Conservation (phyloP, 2,888 invertebrate species). For the Agrochola litura region DNA sequence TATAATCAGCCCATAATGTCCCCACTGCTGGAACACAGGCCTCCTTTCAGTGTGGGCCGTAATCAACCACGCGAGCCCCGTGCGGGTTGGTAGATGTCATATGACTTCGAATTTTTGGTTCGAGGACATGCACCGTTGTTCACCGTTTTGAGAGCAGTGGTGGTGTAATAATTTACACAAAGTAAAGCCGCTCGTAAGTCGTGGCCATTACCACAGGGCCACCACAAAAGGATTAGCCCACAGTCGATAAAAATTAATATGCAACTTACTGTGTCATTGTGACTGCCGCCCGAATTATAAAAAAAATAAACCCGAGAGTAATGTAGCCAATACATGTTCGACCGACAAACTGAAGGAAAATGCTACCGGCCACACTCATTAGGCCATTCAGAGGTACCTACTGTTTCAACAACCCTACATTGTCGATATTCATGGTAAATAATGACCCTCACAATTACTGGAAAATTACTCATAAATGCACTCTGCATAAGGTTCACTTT, state of each 20-base stretch:
- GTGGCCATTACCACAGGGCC: too few relatives aligned
- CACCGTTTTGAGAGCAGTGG: too few relatives aligned
- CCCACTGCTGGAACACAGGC: too few relatives aligned
- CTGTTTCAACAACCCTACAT: not conserved
- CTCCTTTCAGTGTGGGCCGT: too few relatives aligned
- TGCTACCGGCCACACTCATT: not conserved
- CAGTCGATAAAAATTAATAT: not conserved
- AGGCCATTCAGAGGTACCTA: not conserved
- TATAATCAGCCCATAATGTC: too few relatives aligned
- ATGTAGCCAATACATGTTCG: slow-evolving; percentile 7
- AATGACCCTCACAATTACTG: too few relatives aligned
- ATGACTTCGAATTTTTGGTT: too few relatives aligned
- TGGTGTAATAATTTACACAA: too few relatives aligned
- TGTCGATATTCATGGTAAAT: not conserved
- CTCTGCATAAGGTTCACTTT: slow-evolving; percentile 20
- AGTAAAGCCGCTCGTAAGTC: too few relatives aligned
- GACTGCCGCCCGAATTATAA: not conserved
- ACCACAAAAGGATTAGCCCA: not conserved
- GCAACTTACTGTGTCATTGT: not conserved
- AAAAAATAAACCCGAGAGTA: not conserved
- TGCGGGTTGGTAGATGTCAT: too few relatives aligned
- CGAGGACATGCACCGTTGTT: too few relatives aligned
- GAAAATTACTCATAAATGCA: slow-evolving; percentile 16
- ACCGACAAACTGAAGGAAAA: not conserved
- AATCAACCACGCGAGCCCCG: too few relatives aligned